phyloP scores from a whole-genome alignment of 2,797 vertebrate species.

The Sarcoramphus papa region DNA sequence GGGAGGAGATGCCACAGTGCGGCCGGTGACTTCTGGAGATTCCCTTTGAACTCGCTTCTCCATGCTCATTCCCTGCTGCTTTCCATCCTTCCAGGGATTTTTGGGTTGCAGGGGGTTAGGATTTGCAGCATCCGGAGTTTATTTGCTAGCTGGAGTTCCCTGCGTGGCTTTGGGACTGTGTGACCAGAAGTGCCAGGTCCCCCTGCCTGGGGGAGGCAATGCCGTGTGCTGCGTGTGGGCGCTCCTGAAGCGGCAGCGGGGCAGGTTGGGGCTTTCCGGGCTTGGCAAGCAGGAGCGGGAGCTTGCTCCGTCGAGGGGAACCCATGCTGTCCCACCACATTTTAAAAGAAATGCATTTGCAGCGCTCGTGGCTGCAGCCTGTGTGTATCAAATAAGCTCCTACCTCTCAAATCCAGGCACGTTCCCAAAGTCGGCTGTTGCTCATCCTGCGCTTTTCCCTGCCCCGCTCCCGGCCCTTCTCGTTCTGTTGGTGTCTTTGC shows the following conservation, averaged over 20 bases:
- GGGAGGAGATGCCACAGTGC: background rate
- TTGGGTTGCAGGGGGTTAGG: background rate
- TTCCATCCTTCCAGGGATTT: background rate
- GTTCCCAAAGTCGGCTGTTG: background rate
- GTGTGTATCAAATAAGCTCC: background rate
- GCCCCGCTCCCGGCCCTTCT: background rate
- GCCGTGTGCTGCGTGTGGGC: background rate
- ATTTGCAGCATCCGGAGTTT: background rate
- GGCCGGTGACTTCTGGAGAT: background rate
- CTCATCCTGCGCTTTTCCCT: background rate
- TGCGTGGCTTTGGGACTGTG: accelerated
- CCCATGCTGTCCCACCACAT: accelerated
- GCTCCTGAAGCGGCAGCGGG: background rate
- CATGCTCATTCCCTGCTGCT: background rate
- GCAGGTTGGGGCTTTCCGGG: background rate
- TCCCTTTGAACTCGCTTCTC: background rate
- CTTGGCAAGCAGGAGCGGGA: background rate
- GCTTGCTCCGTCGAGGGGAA: background rate
- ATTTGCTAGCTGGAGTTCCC: background rate
- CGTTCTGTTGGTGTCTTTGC: background rate
- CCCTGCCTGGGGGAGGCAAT: background rate
- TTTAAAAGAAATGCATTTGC: background rate
- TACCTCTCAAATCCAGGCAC: background rate
- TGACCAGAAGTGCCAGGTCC: background rate
- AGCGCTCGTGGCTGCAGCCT: background rate